Evolutionary conservation across 2,888 invertebrate genomes (phyloP).

Genomic region (Chrysolina americana): DNA sequence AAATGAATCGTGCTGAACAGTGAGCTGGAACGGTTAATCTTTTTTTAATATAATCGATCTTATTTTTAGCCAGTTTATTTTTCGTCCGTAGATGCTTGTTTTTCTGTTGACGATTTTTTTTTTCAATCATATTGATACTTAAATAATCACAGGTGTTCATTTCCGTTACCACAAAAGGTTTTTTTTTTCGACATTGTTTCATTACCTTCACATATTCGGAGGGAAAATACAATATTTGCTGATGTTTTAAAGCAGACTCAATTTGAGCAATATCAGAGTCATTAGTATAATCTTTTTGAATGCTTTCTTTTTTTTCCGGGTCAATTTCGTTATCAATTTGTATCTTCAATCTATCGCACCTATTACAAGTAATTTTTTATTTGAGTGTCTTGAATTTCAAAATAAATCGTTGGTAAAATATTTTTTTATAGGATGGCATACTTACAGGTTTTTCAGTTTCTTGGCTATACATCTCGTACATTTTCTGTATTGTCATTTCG

Average conservation of each 20-base stretch:
- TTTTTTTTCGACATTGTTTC: background rate
- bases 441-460: background rate
- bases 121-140: conserved; percentile 6
- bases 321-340: background rate
- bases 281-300: conserved; percentile 6
- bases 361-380: background rate
- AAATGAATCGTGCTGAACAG: too few relatives aligned
- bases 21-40: too few relatives aligned
- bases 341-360: background rate
- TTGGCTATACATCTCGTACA: background rate
- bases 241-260: conserved; percentile 4
- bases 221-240: conserved; percentile 9
- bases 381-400: conserved; percentile 3
- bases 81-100: too few relatives aligned
- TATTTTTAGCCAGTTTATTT: too few relatives aligned
- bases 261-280: conserved; percentile 9
- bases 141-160: conserved; percentile 8
- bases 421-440: background rate
- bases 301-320: background rate
- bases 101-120: background rate
- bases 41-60: too few relatives aligned
- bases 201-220: background rate
- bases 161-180: conserved; percentile 8
- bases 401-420: conserved; percentile 1
- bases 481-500: background rate